phyloP scores from a whole-genome alignment of 1,140 invertebrate species.

The Leptopilina boulardi region DNA sequence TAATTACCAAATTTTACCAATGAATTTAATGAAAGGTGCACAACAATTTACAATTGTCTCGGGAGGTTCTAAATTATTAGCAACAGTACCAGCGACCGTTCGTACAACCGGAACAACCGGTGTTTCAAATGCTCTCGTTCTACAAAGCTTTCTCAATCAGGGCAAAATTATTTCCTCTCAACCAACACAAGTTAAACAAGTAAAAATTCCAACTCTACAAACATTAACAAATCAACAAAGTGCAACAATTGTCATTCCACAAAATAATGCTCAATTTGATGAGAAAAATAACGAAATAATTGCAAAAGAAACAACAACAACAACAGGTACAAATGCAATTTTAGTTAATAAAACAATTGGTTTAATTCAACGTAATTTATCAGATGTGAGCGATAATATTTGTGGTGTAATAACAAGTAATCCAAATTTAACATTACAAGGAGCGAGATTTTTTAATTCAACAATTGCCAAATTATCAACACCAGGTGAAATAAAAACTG shows the following conservation, averaged over 20 bases:
- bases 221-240: slow-evolving; percentile 55
- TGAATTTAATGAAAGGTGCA: slow-evolving; percentile 82
- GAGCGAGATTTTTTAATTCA: slow-evolving; percentile 70
- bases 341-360: slow-evolving; percentile 70
- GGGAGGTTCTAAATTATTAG: slow-evolving; percentile 81
- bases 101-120: slow-evolving; percentile 62
- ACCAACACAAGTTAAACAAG: slow-evolving; percentile 70
- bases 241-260: slow-evolving; percentile 47
- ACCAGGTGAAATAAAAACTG: slow-evolving; percentile 55
- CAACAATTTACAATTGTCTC: slow-evolving; percentile 84
- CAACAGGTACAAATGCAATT: slow-evolving; percentile 61
- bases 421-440: slow-evolving; percentile 65
- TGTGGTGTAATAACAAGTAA: slow-evolving; percentile 74
- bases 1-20: slow-evolving; percentile 81
- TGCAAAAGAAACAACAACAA: slow-evolving; percentile 49
- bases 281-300: slow-evolving; percentile 46
- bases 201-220: slow-evolving; percentile 68
- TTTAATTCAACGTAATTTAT: slow-evolving; percentile 65
- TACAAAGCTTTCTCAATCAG: slow-evolving; percentile 78
- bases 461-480: slow-evolving; percentile 65
- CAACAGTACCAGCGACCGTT: slow-evolving; percentile 79
- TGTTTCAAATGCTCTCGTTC: slow-evolving; percentile 75
- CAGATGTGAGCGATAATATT: slow-evolving; percentile 61
- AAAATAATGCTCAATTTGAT: slow-evolving; percentile 52
- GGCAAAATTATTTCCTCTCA: slow-evolving; percentile 75